These are phyloP conservation scores for Rachycentron canadum DNA, from an alignment of 2,797 vertebrate species.

Conservation along the genomic window DNA sequence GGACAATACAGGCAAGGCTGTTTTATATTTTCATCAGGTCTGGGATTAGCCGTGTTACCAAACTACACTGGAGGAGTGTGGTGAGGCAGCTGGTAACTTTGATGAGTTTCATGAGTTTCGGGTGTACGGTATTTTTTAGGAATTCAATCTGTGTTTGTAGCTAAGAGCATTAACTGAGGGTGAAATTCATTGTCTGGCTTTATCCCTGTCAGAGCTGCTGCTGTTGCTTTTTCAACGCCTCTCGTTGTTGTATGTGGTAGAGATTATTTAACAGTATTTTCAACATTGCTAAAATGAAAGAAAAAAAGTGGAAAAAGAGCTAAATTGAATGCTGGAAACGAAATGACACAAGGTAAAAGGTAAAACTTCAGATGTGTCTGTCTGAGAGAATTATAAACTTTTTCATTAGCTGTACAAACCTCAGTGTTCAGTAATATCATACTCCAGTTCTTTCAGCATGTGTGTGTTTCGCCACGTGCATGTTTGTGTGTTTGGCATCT, in stretches of 20 bases:
- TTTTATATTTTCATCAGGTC: background rate
- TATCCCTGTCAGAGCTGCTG: conserved; percentile 33
- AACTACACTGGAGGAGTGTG: conserved; percentile 13
- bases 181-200: conserved; percentile 55
- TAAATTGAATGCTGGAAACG: background rate
- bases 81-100: conserved; percentile 32
- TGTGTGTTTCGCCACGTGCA: too few relatives aligned
- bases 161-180: conserved; percentile 41
- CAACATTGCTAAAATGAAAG: conserved; percentile 3
- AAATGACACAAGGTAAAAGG: background rate
- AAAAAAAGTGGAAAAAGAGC: conserved; percentile 8
- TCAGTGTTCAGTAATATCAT: background rate
- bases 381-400: background rate
- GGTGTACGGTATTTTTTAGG: background rate
- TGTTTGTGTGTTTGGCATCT: conserved; percentile 42
- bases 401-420: background rate
- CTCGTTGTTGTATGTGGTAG: background rate
- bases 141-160: conserved; percentile 27
- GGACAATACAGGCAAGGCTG: background rate
- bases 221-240: conserved; percentile 35
- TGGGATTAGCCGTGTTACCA: conserved; percentile 7
- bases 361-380: background rate
- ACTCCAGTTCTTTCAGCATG: background rate
- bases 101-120: conserved; percentile 28
- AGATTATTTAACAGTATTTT: conserved; percentile 31